These are phyloP conservation scores for Struthidea cinerea DNA, from an alignment of 2,113 vertebrate species.

Conservation along the genomic window DNA sequence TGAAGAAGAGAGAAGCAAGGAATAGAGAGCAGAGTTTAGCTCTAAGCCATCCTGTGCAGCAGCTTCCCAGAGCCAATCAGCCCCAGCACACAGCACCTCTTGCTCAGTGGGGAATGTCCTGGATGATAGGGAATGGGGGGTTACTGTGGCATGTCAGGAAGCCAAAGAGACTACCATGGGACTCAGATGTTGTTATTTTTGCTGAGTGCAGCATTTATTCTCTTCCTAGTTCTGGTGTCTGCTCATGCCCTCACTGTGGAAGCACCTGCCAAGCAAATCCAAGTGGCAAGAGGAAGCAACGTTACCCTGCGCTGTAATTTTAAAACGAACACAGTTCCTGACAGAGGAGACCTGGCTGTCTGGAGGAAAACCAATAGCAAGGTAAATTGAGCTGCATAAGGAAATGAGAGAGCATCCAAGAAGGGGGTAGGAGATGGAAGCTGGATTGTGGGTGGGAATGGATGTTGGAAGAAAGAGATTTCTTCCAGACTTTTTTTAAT, in stretches of 20 bases:
- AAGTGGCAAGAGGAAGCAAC: constrained; percentile 63
- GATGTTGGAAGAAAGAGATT: not conserved
- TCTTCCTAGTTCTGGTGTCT: constrained; percentile 71
- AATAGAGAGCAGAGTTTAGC: not conserved
- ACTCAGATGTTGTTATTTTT: not conserved
- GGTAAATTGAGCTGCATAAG: constrained; percentile 5
- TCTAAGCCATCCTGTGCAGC: not conserved
- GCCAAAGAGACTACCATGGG: not conserved
- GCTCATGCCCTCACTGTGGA: constrained; percentile 69
- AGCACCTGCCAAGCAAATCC: constrained; percentile 42
- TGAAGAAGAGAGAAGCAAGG: not conserved
- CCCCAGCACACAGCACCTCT: not conserved
- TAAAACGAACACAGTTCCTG: rapidly evolving
- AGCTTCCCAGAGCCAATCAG: not conserved
- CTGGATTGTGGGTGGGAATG: not conserved
- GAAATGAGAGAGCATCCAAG: not conserved
- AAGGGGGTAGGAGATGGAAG: not conserved
- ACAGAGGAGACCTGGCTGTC: not conserved
- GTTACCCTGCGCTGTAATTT: constrained; percentile 76
- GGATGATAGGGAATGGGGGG: not conserved
- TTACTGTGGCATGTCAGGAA: not conserved
- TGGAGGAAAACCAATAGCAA: constrained; percentile 50
- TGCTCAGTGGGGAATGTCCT: not conserved
- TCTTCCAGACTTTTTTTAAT: not conserved
- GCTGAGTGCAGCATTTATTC: not conserved